A percentile compares a stretch with the other conserved stretches of the same genome.
Evolutionary conservation across 1,140 invertebrate genomes (phyloP).

Genomic region (Drosophila equinoxialis): DNA sequence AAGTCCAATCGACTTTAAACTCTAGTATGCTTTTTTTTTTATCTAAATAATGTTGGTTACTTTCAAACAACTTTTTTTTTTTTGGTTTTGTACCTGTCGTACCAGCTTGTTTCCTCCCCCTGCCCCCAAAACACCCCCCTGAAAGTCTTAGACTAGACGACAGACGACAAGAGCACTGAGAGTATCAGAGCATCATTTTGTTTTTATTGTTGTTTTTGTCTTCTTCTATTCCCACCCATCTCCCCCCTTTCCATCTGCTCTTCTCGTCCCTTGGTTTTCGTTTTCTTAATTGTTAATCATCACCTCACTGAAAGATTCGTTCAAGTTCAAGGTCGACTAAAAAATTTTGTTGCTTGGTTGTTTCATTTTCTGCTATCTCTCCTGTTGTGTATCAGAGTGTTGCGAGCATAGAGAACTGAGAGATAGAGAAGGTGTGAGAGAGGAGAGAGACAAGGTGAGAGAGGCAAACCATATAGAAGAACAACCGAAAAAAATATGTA

Average conservation of each 20-base stretch:
- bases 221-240: not conserved
- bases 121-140: not conserved
- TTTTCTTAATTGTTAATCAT: slow-evolving; percentile 40
- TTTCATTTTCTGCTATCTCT: not conserved
- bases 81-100: not conserved
- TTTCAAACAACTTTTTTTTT: slow-evolving; percentile 11
- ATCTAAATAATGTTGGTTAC: not conserved
- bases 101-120: not conserved
- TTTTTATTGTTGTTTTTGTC: not conserved
- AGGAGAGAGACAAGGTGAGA: not conserved
- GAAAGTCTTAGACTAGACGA: not conserved
- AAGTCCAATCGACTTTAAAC: not conserved
- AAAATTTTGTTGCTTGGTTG: slow-evolving; percentile 18
- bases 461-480: not conserved
- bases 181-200: not conserved
- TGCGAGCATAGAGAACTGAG: not conserved
- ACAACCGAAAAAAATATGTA: not conserved
- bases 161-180: no score
- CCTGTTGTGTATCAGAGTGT: not conserved
- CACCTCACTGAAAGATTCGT: slow-evolving; percentile 48
- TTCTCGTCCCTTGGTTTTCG: not conserved
- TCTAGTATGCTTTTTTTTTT: not conserved
- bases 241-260: not conserved
- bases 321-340: slow-evolving; percentile 78
- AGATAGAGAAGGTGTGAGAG: not conserved